phyloP scores from a whole-genome alignment of 2,888 invertebrate genomes.

The Balanococcus diminutus region DNA sequence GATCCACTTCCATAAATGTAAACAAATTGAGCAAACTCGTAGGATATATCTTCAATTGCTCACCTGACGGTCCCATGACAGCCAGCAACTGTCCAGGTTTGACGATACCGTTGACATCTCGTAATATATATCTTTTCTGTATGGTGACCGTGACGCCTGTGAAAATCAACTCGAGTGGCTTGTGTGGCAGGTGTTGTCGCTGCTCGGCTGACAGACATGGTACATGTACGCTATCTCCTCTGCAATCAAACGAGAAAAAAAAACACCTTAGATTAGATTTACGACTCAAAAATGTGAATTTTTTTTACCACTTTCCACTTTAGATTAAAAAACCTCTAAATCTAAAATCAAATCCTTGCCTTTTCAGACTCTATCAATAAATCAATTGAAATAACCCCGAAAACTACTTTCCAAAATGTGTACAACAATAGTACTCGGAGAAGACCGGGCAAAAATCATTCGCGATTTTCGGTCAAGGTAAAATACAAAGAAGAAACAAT shows the following conservation, averaged over 20 bases:
- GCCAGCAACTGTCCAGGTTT: constrained; percentile 79
- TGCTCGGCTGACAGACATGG: constrained; percentile 57
- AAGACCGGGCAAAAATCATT: not conserved
- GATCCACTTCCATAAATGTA: no score
- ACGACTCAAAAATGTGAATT: not conserved
- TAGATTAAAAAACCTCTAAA: constrained; percentile 17
- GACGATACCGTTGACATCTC: constrained; percentile 75
- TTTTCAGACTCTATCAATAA: no score
- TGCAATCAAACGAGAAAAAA: constrained; percentile 61
- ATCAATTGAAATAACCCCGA: not conserved
- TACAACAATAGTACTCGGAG: not conserved
- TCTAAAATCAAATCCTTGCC: constrained; percentile 19
- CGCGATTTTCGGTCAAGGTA: not conserved
- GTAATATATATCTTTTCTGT: constrained; percentile 68
- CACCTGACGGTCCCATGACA: constrained; percentile 82
- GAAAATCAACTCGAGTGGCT: constrained; percentile 72
- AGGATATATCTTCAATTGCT: constrained; percentile 56
- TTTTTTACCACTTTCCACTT: not conserved
- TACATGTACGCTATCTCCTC: constrained; percentile 65
- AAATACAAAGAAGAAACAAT: not conserved
- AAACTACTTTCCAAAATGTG: not conserved
- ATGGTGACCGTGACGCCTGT: constrained; percentile 68
- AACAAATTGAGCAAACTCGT: no score
- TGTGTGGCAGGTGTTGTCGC: constrained; percentile 59
- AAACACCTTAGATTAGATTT: not conserved